phyloP scores from a whole-genome alignment of 2,113 vertebrate species.

The Struthio camelus region DNA sequence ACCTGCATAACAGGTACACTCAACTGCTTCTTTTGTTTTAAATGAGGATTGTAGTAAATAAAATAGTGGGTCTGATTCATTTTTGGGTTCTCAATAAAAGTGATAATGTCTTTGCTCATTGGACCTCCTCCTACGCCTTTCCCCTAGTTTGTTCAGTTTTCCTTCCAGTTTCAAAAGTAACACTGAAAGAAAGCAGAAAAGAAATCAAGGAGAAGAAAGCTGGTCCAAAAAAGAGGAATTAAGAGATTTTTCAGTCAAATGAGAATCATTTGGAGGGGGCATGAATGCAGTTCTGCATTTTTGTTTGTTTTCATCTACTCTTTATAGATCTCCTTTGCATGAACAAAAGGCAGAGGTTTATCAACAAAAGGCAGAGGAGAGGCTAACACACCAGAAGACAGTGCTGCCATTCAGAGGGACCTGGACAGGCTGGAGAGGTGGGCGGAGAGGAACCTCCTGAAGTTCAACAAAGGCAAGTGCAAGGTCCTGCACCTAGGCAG shows the following conservation, averaged over 20 bases:
- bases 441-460: too few species aligned
- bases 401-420: too few species aligned
- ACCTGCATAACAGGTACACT: background rate
- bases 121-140: background rate
- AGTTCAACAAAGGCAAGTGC: too few species aligned
- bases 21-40: background rate
- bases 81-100: background rate
- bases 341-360: background rate
- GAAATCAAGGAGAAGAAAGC: background rate
- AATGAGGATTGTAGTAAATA: background rate
- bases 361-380: too few species aligned
- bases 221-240: background rate
- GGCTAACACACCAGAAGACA: too few species aligned
- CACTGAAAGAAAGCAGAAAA: background rate
- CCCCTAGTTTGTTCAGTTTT: background rate
- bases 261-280: background rate
- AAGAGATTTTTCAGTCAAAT: background rate
- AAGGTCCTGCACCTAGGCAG: too few species aligned
- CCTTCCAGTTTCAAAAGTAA: background rate
- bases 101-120: background rate
- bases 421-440: too few species aligned
- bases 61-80: background rate
- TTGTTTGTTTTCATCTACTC: background rate
- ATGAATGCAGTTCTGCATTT: background rate
- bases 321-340: background rate